Base-by-base conservation (phyloP, 2,888 invertebrate genomes). In the Gerris lacustris region DNA sequence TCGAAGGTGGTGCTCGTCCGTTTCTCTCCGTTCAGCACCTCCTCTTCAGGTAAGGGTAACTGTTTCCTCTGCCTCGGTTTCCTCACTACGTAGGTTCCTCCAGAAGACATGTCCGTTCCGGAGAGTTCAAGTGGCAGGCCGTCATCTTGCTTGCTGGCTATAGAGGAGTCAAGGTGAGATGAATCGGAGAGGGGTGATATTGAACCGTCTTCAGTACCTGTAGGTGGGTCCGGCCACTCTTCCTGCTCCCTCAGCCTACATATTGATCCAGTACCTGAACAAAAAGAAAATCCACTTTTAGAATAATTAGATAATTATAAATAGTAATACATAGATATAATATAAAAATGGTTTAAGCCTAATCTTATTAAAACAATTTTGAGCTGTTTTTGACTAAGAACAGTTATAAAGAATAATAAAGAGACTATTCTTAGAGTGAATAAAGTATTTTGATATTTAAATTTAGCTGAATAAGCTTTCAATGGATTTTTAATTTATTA, bases 11-110 rank as follows among this genome's bases (percentile, higher is more conserved):
- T 88, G 75, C 88, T 89, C 77, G 88, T 86, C 77, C 87, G 88
- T 76, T 86, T 84, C 77, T 88, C 88, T 17, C 73, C 73, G 18
- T 73, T 74, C 4, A 71, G 67, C 9, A 67, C 67, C 45, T 72
- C 72, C 71, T 74, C 71, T 18, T 68, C 66, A 5, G 70, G 68
- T 5, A 72, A 68, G 0, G 72, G 86, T 75, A 90, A 80, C 69
- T 87, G 84, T 78, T 88, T 87, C 67, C 89, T 82, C 75, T 87
- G 88, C 76, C 84, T 80, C 68, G 90, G 89, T 74, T 88, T 86
- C 66, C 92, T 83, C 73, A 92, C 89, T 63, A 92, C 87, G 78
- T 92, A 92, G n/a, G 92, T 92, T 45, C 91, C 91, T 73, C 86
- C 84, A 62, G 84, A 83, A 47, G 85, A 83, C 77, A 87, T 80